Evolutionary conservation across 1,140 invertebrate genomes (phyloP), one percentile per base, ranked within the genome.

Genomic region (Contarinia nasturtii): DNA sequence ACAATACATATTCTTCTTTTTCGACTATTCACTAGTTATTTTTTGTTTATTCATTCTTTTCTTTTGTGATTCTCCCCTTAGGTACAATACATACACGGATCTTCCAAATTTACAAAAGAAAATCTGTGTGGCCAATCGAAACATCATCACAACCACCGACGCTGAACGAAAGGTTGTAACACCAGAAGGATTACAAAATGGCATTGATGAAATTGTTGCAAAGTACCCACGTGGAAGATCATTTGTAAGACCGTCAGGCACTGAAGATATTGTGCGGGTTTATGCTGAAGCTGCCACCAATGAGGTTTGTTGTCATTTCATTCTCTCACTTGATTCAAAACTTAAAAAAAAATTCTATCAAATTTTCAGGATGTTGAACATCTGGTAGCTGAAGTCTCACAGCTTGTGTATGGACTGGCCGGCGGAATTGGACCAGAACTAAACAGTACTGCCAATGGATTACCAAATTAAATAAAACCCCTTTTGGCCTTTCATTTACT

Each of bases 161-260:
- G 91, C 90, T 1, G 91, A 91, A 57, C 71, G 86, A 37, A 68
- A 67, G 46, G 88, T 85, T 53, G 71, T 80, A 0, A 71, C 76
- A 20, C 93, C 93, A 0, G 67, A 69, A 33, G 86, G 84, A 8
- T 69, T 98, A 2, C 93, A 98, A 67, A 61, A 70, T 7, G 73
- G 73, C 53, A 89, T 98, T 48, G 75, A 96, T 61, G 60, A 69
- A 49, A 50, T 83, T 1, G 80, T 88, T 2, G 52, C 64, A 0
- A 73, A 75, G 48, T 89, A 83, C 60, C 60, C 66, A 7, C 72
- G 71, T 55, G 89, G 80, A 1, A 68, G 93, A 49, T 71, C 88
- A 14, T 98, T 98, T 71, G 87, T 95, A 0, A 73, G 94, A 49
- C 86, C 95, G 1, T 98, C 93, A 0, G 95, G 95, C 36, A 99